Base-by-base conservation (phyloP, 2,888 invertebrate genomes). In the Ochropacha duplaris region DNA sequence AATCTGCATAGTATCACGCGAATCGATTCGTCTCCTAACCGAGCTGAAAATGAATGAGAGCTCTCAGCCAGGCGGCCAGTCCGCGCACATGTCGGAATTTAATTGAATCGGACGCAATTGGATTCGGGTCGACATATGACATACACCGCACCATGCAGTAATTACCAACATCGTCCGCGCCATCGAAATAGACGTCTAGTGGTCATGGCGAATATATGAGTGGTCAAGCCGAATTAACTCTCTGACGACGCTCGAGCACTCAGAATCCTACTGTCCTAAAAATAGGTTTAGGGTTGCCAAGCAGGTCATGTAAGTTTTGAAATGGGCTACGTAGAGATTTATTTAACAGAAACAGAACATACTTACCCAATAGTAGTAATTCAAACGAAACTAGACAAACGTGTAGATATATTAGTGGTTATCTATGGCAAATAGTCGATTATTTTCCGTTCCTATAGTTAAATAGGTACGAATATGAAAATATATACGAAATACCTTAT, bases 71-170 rank as follows among this genome's bases (percentile, higher is more conserved):
- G 72, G 74, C 72, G 65, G 63, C 62, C 69, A 69, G 69, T 62
- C 71, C 69, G 67, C 73, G 76, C 78, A 74, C 79, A 76, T 81
- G 81, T 83, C 77, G 68, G 76, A 83, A 79, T 86, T 88, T 88
- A 90, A 90, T 90, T 88, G 87, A 87, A 88, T 83, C 79, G 82
- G 82, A 79, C 85, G 81, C 79, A 76, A 80, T 79, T 78, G 72
- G 68, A 62, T 60, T 66, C 73, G 65, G 69, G 72, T 72, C 72
- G 74, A 78, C 78, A 76, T 80, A 78, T 76, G 79, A 80, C 78
- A 76, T 72, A 69, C 68, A 67, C 74, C 69, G 70, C 66, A 60
- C 75, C 70, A 75, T 76, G 77, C 76, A 79, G 82, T 87, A 89
- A 90, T 89, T 89, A 87, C 87, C 79, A 75, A 78, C 78, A 75